phyloP scores from a whole-genome alignment of 37 sponge, comb jelly and placozoan species.

The Oscarella lobularis region DNA sequence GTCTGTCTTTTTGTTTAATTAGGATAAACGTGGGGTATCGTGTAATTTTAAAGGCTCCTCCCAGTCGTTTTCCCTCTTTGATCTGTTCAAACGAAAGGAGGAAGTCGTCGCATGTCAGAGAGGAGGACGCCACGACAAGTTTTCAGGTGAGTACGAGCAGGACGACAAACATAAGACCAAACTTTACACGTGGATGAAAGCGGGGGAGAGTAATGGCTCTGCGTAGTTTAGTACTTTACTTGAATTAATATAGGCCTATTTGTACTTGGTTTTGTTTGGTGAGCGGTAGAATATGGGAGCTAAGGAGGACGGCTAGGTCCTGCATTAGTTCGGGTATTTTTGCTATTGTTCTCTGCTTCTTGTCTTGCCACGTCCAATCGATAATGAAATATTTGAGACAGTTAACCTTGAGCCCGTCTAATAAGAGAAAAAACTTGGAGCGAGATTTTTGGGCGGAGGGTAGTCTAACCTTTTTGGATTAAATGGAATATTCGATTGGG shows the following conservation, averaged over 20 bases:
- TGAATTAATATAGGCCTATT: no score
- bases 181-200: no score
- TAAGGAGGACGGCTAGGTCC: no score
- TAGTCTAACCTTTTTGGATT: neutral
- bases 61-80: neutral
- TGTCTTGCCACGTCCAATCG: neutral
- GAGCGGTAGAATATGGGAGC: no score
- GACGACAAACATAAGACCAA: no score
- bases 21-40: neutral
- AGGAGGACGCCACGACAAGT: no score
- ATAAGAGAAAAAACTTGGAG: neutral
- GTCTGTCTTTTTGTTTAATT: neutral
- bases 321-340: neutral
- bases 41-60: neutral
- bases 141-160: no score
- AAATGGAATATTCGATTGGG: neutral
- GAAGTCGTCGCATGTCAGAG: no score
- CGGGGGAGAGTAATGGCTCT: no score
- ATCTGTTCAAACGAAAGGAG: neutral
- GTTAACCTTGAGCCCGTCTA: neutral
- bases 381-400: neutral
- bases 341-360: neutral
- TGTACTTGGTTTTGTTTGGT: no score
- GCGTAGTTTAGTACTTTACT: no score
- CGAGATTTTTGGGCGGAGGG: neutral